Evolutionary conservation across 2,888 invertebrate species (phyloP), one percentile per base, ranked within the genome.

Genomic region (Diadegma fenestrale): DNA sequence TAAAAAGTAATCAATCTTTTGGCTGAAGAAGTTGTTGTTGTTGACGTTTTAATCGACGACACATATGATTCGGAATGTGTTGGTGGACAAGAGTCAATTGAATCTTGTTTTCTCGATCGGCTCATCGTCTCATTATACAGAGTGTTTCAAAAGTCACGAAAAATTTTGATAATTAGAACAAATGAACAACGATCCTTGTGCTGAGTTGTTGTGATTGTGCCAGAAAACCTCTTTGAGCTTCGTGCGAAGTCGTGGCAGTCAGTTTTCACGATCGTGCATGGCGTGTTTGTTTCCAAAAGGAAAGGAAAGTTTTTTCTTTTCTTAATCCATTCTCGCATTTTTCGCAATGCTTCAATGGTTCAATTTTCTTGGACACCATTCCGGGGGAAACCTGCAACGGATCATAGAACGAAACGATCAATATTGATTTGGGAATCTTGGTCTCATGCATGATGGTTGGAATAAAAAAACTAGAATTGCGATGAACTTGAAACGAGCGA

Each of bases 81-180:
- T 17, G 43, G 69, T 66, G n/a, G 8, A 66, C 10, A 30, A 26
- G 63, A 80, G 69, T 77, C 71, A n/a, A 45, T 64, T 79, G 26
- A 41, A 48, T 81, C 77, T 63, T 61, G 43, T 73, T 81, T 81
- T 54, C 54, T 45, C 69, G 26, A 26, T 58, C 2, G 51, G 26
- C 22, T 58, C 26, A 12, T 22, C 12, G 12, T 12, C 22, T 58
- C 12, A 22, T 12, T 10, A 58, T 26, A 58, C 54, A 26, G 22
- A 12, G 2, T 1, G 7, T 58, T 58, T 26, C 1, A 26, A 58
- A 58, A 58, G 58, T 58, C 1, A 12, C 14, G 12, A 54, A 7
- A 19, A 54, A 54, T 54, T 22, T 19, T 19, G 0, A 14, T 22
- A 58, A 51, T 10, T 19, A 0, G 12, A 14, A 12, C 14, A 22